These are phyloP conservation scores for Drosophila nr. fundita DNA, from an alignment of 2,888 invertebrate species.

Conservation along the genomic window DNA sequence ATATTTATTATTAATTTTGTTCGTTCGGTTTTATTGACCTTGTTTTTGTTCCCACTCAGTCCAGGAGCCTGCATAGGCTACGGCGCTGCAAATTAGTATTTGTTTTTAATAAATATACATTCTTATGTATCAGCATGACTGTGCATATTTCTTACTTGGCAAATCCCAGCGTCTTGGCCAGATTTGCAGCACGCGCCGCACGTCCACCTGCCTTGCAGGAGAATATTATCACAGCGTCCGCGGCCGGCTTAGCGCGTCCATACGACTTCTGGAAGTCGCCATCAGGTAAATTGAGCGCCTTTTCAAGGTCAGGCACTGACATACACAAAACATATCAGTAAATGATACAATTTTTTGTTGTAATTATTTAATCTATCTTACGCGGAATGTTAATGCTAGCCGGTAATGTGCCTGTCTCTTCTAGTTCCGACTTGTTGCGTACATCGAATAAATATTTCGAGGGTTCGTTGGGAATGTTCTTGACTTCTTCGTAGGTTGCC, in stretches of 20 bases:
- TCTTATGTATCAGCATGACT: constrained; percentile 14
- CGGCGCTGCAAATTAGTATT: constrained; percentile 72
- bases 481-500: constrained; percentile 85
- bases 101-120: constrained; percentile 38
- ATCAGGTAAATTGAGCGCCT: constrained; percentile 76
- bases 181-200: constrained; percentile 88
- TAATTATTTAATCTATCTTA: constrained; percentile 84
- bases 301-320: constrained; percentile 80
- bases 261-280: constrained; percentile 83
- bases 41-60: constrained; percentile 83
- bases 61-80: constrained; percentile 84
- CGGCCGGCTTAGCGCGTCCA: constrained; percentile 87
- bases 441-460: constrained; percentile 90
- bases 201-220: constrained; percentile 90
- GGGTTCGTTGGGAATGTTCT: constrained; percentile 85
- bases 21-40: constrained; percentile 46
- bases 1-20: constrained; percentile 29
- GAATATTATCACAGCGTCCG: constrained; percentile 88
- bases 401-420: constrained; percentile 90
- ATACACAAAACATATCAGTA: constrained; percentile 16
- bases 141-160: constrained; percentile 74
- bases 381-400: constrained; percentile 92
- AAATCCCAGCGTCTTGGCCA: constrained; percentile 83
- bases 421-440: constrained; percentile 89
- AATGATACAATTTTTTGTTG: not conserved